Conservation (phyloP, 2,113 vertebrate genomes). For the Anarhynchus alexandrinus region DNA sequence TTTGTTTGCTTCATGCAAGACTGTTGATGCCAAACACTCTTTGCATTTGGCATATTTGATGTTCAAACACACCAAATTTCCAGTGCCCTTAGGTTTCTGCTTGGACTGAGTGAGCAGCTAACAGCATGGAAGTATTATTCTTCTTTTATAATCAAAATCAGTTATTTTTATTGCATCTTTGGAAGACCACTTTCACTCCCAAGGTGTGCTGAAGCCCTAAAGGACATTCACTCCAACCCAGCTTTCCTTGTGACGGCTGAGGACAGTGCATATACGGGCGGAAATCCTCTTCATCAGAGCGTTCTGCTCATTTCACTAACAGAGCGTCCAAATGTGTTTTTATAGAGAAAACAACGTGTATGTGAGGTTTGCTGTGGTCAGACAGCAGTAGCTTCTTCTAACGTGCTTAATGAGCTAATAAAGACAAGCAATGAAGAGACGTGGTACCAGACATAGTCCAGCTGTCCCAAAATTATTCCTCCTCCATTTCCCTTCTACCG, state of each 20-base stretch:
- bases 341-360: neutral
- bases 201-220: neutral
- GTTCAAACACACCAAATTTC: neutral
- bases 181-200: neutral
- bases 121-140: neutral
- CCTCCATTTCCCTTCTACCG: neutral
- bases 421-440: slow-evolving; percentile 4
- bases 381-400: slow-evolving; percentile 1
- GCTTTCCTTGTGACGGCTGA: neutral
- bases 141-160: neutral
- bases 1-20: neutral
- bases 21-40: neutral
- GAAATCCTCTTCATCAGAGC: neutral
- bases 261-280: accelerated
- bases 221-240: neutral
- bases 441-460: slow-evolving; percentile 13
- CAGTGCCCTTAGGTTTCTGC: neutral
- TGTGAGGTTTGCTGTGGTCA: neutral
- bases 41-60: neutral
- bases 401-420: neutral
- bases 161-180: neutral
- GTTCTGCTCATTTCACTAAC: neutral
- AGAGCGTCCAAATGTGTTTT: neutral
- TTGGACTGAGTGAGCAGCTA: neutral
- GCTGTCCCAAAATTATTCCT: neutral